Conservation (phyloP, 2,797 vertebrate species). For the Okamejei kenojei region DNA sequence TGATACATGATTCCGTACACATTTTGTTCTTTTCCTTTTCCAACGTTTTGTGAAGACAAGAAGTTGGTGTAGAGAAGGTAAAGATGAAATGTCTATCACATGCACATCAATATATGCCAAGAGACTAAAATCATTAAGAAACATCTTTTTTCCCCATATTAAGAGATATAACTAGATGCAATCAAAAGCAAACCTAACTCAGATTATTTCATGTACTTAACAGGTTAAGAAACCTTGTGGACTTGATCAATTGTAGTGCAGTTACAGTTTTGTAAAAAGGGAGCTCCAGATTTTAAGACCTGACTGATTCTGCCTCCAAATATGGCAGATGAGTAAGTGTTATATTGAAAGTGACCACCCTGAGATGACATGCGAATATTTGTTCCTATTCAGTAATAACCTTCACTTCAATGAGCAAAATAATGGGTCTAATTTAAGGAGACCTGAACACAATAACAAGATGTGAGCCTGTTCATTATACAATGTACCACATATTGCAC, state of each 20-base stretch:
- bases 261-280: neutral
- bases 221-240: neutral
- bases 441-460: neutral
- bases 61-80: neutral
- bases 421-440: neutral
- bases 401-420: neutral
- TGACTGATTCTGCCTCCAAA: neutral
- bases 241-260: neutral
- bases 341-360: neutral
- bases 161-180: neutral
- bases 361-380: neutral
- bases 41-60: neutral
- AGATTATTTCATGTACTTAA: no score
- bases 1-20: neutral
- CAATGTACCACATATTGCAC: neutral
- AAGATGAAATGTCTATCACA: neutral
- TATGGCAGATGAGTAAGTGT: neutral
- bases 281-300: neutral
- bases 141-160: neutral
- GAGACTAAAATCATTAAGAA: slow-evolving; percentile 17
- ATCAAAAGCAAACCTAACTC: neutral
- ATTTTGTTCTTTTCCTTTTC: neutral
- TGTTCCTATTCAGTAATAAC: neutral
- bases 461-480: neutral
- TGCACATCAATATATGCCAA: neutral